A percentile compares a stretch with the other conserved stretches of the same genome.
phyloP scores from a whole-genome alignment of 1,140 invertebrate genomes.

The Ectropis grisescens region DNA sequence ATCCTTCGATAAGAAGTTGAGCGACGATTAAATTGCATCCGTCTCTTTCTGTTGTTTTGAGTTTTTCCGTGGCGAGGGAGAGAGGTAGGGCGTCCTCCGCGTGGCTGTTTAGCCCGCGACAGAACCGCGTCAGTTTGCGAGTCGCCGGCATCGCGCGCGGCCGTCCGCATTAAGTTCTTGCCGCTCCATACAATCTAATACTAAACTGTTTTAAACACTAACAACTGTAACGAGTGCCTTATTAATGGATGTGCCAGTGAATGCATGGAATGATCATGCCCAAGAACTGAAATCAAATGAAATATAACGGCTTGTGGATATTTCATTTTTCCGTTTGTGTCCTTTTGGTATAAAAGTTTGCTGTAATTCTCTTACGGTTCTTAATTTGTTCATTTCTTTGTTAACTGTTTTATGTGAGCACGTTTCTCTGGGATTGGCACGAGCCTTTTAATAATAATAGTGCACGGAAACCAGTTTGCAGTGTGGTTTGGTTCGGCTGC shows the following conservation, averaged over 20 bases:
- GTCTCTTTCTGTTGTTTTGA: conserved; percentile 33
- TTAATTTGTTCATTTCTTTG: conserved; percentile 34
- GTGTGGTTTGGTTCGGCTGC: conserved; percentile 56
- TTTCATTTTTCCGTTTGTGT: conserved; percentile 52
- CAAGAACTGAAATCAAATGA: conserved; percentile 25
- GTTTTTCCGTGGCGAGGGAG: conserved; percentile 44
- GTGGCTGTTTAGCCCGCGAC: conserved; percentile 55
- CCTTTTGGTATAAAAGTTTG: conserved; percentile 61
- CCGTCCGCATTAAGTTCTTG: conserved; percentile 52
- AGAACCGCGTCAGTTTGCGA: conserved; percentile 65
- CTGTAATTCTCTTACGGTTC: conserved; percentile 33
- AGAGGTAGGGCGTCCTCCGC: conserved; percentile 54
- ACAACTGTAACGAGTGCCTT: conserved; percentile 47
- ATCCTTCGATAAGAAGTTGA: conserved; percentile 56
- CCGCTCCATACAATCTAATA: conserved; percentile 5
- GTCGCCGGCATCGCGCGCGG: conserved; percentile 60
- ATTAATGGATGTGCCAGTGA: conserved; percentile 57
- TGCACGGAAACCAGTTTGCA: conserved; percentile 65
- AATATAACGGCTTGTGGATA: conserved; percentile 43
- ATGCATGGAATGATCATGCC: conserved; percentile 47
- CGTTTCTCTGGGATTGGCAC: conserved; percentile 58
- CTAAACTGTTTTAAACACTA: conserved; percentile 36
- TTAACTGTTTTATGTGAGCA: conserved; percentile 44
- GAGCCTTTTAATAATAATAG: conserved; percentile 69
- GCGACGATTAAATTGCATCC: conserved; percentile 22